Evolutionary conservation across 2,888 invertebrate genomes (phyloP).

Genomic region (Catocala fraxini): DNA sequence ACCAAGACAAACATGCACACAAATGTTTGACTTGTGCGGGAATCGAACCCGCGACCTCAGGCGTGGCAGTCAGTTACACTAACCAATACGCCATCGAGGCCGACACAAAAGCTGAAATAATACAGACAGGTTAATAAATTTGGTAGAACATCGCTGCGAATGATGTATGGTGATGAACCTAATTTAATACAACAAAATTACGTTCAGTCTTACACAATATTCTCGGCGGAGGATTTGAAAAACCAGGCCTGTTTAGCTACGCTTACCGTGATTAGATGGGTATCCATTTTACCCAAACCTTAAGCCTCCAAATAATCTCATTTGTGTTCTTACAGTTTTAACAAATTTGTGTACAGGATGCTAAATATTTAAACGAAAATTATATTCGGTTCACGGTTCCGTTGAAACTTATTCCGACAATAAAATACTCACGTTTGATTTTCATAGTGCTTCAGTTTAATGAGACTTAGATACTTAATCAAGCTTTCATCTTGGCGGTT

Average conservation of each 20-base stretch:
- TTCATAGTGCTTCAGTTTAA: conserved; percentile 13
- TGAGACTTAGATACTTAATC: conserved; percentile 25
- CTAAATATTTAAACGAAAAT: conserved; percentile 33
- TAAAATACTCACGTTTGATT: conserved; percentile 26
- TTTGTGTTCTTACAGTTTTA: conserved; percentile 38
- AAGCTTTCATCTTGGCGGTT: conserved; percentile 16
- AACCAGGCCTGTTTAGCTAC: conserved; percentile 42
- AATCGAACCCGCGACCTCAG: too few species aligned
- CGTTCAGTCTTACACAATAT: conserved; percentile 18
- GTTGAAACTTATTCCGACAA: conserved; percentile 19
- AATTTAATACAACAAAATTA: conserved; percentile 20
- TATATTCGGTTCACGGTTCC: conserved; percentile 16
- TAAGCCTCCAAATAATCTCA: conserved; percentile 43
- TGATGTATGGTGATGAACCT: conserved; percentile 19
- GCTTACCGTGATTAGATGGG: conserved; percentile 45
- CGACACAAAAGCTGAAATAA: too few species aligned
- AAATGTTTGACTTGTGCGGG: too few species aligned
- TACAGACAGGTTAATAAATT: conserved; percentile 9
- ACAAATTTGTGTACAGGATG: conserved; percentile 27
- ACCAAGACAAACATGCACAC: too few species aligned
- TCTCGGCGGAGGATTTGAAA: conserved; percentile 22
- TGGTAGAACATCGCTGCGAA: background rate
- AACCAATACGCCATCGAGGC: too few species aligned
- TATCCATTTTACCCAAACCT: conserved; percentile 38
- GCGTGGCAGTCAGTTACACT: too few species aligned